Base-by-base conservation (phyloP, 2,797 vertebrate genomes). In the Discoglossus pictus region DNA sequence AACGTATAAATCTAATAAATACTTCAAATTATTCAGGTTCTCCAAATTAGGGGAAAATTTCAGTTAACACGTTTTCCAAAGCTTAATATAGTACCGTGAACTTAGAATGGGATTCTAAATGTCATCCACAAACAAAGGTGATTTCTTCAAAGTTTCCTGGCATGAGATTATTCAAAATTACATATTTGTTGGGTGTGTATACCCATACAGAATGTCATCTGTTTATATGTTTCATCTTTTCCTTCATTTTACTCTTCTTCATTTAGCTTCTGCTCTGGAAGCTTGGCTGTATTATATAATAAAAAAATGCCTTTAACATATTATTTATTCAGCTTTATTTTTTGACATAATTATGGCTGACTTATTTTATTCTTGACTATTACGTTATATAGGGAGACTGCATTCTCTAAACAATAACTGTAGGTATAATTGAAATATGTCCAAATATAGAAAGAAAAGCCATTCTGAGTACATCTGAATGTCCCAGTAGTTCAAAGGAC, bases 141-240 rank as follows among this genome's bases (percentile, higher is more conserved):
- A 51, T 51, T 50, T 62, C 44, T 62, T 51, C 21, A 51, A 39
- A 50, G 21, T 62, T 62, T 62, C 34, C 60, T 62, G 60, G 60
- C 46, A 40, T 40, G 21, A 20, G 46, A 62, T 62, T 21, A 27
- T 9, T 62, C n/a, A 12, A 24, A 51, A 25, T 62, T 39, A 51
- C 60, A 25, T 62, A 62, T 62, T 51, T 61, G 27, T 51, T 62
- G 60, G 60, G 60, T 62, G 60, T 50, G 46, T 48, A 15, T 50
- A 48, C 34, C 18, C 16, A 20, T 38, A 17, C 16, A 36, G 51
- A 38, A 51, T 46, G 39, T 62, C 60, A 62, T 62, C 46, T 62
- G 60, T 62, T 62, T 62, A 62, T 62, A 62, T 51, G n/a, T 51
- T 62, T 51, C 46, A 50, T 50, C 21, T 51, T 61, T 62, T 62